A percentile compares a stretch with the other conserved stretches of the same genome.
These are phyloP conservation scores for Balaenoptera acutorostrata DNA, from an alignment of 2,113 vertebrate genomes.

Conservation along the genomic window DNA sequence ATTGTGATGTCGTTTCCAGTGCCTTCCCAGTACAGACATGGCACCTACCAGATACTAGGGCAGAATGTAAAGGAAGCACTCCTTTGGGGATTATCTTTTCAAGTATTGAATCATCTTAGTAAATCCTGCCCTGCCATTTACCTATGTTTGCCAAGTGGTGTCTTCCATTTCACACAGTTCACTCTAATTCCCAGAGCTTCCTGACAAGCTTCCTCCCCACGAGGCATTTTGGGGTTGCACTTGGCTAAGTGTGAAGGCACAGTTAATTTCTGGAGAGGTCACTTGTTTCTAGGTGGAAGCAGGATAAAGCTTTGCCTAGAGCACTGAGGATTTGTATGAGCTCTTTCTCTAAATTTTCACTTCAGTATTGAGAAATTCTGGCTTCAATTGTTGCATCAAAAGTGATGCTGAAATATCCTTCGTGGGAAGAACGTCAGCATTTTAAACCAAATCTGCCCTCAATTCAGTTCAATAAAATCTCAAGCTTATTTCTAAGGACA, in stretches of 20 bases:
- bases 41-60: background rate
- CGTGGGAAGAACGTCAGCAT: background rate
- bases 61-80: background rate
- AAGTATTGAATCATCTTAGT: background rate
- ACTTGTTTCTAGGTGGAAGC: background rate
- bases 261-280: background rate
- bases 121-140: background rate
- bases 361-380: slow-evolving; percentile 11
- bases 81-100: background rate
- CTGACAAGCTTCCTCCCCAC: background rate
- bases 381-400: background rate
- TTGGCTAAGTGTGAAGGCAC: background rate
- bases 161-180: background rate
- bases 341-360: background rate
- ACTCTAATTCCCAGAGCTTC: background rate
- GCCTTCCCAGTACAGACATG: background rate
- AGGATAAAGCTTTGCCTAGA: background rate
- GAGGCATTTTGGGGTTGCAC: background rate
- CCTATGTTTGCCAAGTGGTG: background rate
- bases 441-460: background rate
- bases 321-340: background rate
- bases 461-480: background rate
- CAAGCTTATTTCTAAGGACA: slow-evolving; percentile 2
- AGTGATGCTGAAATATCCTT: background rate
- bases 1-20: background rate